Conservation (phyloP, 2,113 vertebrate genomes). For the Psephotus haematonotus region DNA sequence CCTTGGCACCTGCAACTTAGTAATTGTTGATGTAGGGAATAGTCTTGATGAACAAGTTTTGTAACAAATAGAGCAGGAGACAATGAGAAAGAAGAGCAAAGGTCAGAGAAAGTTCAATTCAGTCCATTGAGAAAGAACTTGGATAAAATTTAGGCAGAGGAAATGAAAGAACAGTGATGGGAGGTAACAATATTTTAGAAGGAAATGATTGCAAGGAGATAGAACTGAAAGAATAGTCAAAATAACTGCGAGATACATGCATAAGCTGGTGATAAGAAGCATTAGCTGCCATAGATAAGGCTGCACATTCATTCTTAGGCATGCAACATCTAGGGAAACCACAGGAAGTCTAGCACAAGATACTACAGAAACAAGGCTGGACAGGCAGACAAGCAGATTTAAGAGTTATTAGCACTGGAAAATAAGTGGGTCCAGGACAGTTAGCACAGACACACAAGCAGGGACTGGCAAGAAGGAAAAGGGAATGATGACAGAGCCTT, state of each 20-base stretch:
- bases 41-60: neutral
- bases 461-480: neutral
- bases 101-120: neutral
- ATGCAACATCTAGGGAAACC: neutral
- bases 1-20: constrained; percentile 27
- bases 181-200: neutral
- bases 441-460: neutral
- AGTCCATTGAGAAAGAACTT: neutral
- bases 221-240: neutral
- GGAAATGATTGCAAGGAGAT: neutral
- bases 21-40: constrained; percentile 16
- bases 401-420: neutral
- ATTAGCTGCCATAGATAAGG: neutral
- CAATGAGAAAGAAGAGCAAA: neutral
- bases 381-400: neutral
- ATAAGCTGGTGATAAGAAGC: neutral
- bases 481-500: constrained; percentile 1
- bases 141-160: neutral
- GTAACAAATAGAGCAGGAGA: neutral
- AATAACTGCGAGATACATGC: rapidly evolving
- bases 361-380: neutral
- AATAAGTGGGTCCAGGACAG: neutral
- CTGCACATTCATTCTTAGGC: neutral
- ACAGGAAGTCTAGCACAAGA: neutral
- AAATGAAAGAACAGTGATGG: neutral